Evolutionary conservation across 2,888 invertebrate species (phyloP), one percentile per base, ranked within the genome.

Genomic region (Tanytarsus gracilentus): DNA sequence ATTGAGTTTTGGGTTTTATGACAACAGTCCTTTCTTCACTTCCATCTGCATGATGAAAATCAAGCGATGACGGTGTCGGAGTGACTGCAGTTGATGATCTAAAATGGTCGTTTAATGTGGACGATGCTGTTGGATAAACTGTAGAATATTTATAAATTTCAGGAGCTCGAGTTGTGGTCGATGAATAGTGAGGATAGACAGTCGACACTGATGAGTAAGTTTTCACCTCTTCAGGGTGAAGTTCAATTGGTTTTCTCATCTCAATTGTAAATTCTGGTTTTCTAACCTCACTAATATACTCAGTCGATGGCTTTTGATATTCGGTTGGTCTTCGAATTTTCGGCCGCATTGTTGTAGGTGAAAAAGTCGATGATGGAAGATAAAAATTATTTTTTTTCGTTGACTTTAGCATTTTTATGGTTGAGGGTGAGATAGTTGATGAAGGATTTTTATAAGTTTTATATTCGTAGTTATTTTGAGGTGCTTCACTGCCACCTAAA

Each of bases 311-410:
- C 7, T 30, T 30, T 30, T 30, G 30, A 30, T 30, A 30, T 30
- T 30, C 9, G 30, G n/a, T n/a, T 33, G 60, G 60, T 16, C 58
- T 27, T 25, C 48, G 16, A 27, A 40, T 40, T 18, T 26, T 55
- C 5, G 40, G 39, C n/a, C 18, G 18, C 4, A 7, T 48, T 21
- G 44, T 27, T 26, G 40, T 48, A 14, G 53, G 26, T 18, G 61
- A 30, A 21, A 56, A 9, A 26, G 61, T 52, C 3, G 40, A 29
- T 11, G 53, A 18, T 39, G 70, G 70, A 23, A 73, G 70, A 58
- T 73, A 73, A 62, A 72, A 74, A 62, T 73, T 73, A 36, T 23
- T 39, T 25, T 48, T 58, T 23, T 48, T 58, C 23, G 58, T 58
- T 36, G 60, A 36, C 16, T 60, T 60, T 40, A 60, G 14, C 33